Evolutionary conservation across 2,888 invertebrate species (phyloP).

Genomic region (Meghimatium bilineatum): DNA sequence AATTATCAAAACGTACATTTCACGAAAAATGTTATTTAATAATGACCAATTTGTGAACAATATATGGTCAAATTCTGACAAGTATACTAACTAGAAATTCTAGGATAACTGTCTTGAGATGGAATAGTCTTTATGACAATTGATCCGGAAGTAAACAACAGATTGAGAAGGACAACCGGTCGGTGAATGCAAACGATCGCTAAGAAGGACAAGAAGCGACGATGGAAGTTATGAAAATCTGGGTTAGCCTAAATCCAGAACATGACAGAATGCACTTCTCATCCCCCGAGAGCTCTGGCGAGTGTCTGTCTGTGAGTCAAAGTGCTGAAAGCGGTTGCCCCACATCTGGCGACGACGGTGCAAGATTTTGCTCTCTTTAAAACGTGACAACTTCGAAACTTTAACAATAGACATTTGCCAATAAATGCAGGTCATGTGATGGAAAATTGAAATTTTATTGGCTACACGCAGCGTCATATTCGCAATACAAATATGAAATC

Average conservation of each 20-base stretch:
- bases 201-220: not conserved
- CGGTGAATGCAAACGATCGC: not conserved
- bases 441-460: conserved; percentile 17
- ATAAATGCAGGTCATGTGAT: not conserved
- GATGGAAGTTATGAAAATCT: conserved; percentile 9
- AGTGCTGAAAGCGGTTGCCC: conserved; percentile 1
- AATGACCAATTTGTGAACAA: too few relatives aligned
- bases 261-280: not conserved
- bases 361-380: not conserved
- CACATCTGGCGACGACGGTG: conserved; percentile 22
- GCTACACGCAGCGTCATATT: not conserved
- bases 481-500: not conserved
- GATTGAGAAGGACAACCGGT: not conserved
- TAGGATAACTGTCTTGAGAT: not conserved
- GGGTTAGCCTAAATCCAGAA: not conserved
- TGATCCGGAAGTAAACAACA: conserved; percentile 25
- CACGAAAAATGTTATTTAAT: too few relatives aligned
- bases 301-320: not conserved
- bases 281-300: conserved; percentile 13
- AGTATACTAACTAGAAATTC: not conserved
- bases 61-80: too few relatives aligned
- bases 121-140: not conserved
- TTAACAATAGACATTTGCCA: not conserved
- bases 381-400: not conserved
- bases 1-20: too few relatives aligned